A percentile compares a stretch with the other conserved stretches of the same genome.
These are phyloP conservation scores for Brachyrhaphis roseni DNA, from an alignment of 2,797 vertebrate species.

Conservation along the genomic window DNA sequence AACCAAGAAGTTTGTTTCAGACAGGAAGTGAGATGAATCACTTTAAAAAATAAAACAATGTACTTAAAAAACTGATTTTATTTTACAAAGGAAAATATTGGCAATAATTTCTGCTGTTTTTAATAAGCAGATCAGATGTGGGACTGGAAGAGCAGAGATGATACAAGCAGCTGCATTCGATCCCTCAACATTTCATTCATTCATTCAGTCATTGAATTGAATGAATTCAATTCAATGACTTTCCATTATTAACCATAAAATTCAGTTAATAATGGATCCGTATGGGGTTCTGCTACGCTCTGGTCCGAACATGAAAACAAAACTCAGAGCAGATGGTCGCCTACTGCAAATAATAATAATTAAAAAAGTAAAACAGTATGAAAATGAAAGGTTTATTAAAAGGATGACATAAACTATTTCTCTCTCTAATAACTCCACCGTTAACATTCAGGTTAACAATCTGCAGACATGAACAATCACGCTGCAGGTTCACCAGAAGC, in stretches of 20 bases:
- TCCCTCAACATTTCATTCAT: too few relatives aligned
- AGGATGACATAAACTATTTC: neutral
- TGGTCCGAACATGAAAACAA: conserved; percentile 4
- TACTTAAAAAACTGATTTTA: neutral
- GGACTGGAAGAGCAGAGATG: too few relatives aligned
- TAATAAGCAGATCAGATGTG: too few relatives aligned
- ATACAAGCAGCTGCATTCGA: too few relatives aligned
- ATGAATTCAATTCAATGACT: too few relatives aligned
- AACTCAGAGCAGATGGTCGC: neutral
- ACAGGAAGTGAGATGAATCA: neutral
- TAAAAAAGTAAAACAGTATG: conserved; percentile 11
- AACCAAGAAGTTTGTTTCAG: neutral
- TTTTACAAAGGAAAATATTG: too few relatives aligned
- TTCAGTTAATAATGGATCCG: neutral
- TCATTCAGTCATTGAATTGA: too few relatives aligned
- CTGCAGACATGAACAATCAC: too few relatives aligned
- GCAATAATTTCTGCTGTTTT: too few relatives aligned
- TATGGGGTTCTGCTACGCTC: neutral
- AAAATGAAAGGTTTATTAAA: neutral
- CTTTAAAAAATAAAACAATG: neutral
- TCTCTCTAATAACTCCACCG: conserved; percentile 20
- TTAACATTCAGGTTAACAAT: conserved; percentile 36
- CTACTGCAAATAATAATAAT: conserved; percentile 1
- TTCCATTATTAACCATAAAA: too few relatives aligned
- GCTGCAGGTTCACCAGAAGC: too few relatives aligned